Conservation (phyloP, 1,140 invertebrate genomes). For the Rhopalosiphum maidis region DNA sequence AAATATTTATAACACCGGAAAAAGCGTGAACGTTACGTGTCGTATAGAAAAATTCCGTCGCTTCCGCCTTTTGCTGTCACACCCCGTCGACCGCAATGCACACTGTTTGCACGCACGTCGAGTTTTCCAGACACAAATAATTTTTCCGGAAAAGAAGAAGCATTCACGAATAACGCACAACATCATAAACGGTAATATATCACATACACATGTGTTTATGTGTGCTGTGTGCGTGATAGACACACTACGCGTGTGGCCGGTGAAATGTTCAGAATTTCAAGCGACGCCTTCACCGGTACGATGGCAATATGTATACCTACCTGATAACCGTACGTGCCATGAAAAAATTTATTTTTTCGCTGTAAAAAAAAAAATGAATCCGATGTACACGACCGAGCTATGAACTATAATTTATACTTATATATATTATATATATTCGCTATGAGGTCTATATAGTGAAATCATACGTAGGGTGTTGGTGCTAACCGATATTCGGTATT, state of each 20-base stretch:
- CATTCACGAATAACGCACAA: background rate
- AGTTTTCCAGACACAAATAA: slow-evolving; percentile 7
- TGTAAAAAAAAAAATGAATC: background rate
- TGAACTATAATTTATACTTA: too few relatives aligned
- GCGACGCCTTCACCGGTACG: background rate
- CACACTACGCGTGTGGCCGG: background rate
- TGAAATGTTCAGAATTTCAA: slow-evolving; percentile 36
- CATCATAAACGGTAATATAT: slow-evolving; percentile 1
- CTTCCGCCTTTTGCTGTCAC: background rate
- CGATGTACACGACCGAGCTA: background rate
- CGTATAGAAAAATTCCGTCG: background rate
- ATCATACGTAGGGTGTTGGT: too few relatives aligned
- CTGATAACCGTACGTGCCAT: background rate
- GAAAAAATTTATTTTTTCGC: background rate
- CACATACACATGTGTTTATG: background rate
- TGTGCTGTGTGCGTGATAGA: background rate
- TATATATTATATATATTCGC: too few relatives aligned
- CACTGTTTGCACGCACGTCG: slow-evolving; percentile 15
- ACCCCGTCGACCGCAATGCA: background rate
- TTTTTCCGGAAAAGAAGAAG: slow-evolving; percentile 17
- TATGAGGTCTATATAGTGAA: background rate
- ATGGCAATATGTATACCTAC: too few relatives aligned
- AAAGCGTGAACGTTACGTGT: background rate
- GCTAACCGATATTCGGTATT: too few relatives aligned
- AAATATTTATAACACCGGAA: slow-evolving; percentile 13